Evolutionary conservation across 2,113 vertebrate genomes (phyloP), one percentile per base, ranked within the genome.

Genomic region (Rhagologus leucostigma): DNA sequence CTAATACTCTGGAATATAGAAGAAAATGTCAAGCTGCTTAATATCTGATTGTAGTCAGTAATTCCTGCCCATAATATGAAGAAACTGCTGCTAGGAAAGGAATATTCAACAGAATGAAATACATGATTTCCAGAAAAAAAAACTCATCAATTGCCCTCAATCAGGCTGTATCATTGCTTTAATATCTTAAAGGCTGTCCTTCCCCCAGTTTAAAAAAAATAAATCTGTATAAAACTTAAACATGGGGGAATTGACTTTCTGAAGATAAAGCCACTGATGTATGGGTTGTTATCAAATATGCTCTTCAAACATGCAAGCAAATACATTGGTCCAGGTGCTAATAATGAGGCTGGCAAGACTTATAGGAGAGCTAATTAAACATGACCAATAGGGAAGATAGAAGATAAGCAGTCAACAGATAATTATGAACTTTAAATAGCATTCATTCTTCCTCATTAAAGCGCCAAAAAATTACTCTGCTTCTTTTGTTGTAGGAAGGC

Each of bases 381-480:
- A 56, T 0, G 0, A 65, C 37, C 37, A 84, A 22, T 35, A 26
- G 56, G 37, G 35, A 91, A 84, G 73, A 84, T 1, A 80, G 68
- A 88, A 71, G 37, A 80, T 39, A 74, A 84, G 60, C 22, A 78
- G 71, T 64, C 39, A 95, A 37, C 56, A 78, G 56, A 52, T 75
- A 94, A 87, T 41, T 87, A 74, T 56, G 49, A 65, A 79, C 49
- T 84, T 91, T 39, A 89, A 92, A 82, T 46, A 96, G 49, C 47
- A 94, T 37, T 64, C 16, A 75, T 94, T 91, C 37, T 73, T 91
- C 82, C 53, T 82, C 65, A 91, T 75, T 89, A 84, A 87, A 89
- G 60, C 39, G 89, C 13, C 0, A 37, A 53, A 75, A 91, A 75
- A 24, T 3, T 10, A 41, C n/a, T 71, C 74, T 69, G 53, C 23